Evolutionary conservation across 2,888 invertebrate genomes (phyloP), one percentile per base, ranked within the genome.

Genomic region (Cyrtodaria siliqua): DNA sequence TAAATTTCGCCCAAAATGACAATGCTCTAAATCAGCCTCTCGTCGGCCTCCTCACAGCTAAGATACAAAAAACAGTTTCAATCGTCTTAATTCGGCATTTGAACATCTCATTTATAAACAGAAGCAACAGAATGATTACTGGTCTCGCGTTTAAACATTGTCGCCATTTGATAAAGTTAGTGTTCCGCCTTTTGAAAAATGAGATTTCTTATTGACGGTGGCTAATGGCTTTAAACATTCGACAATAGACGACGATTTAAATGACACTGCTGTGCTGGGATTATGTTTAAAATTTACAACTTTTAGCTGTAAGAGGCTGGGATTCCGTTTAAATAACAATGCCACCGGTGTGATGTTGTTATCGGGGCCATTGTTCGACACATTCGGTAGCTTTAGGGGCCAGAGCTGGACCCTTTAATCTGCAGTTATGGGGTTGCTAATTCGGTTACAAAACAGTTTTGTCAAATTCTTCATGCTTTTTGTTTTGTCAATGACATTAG

Each of bases 171-270:
- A 70, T 56, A 47, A 73, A 67, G 62, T 61, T 71, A 67, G 71
- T 67, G 71, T 66, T 52, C 20, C 16, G 52, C 47, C 40, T 56
- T 33, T 77, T 77, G 76, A 77, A 77, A 77, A 71, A 71, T 52
- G 76, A 77, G 76, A 67, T 49, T 67, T 71, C 67, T 40, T 67
- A 71, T 71, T 67, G 76, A 56, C 55, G 66, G 24, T 38, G 52
- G 71, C 76, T 71, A 77, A 77, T 77, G 76, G 76, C n/a, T 52
- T 76, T 76, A 61, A 66, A 57, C 70, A 66, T 49, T 38, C 18
- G 12, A 76, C 70, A 76, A 64, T 61, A 38, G 60, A 24, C 44
- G 9, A 40, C 38, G 33, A 61, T 70, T 75, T 52, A 29, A 50
- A 33, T 52, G 69, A 75, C 66, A 57, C 27, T 20, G 33, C 44